Percentiles rank a stretch among this genome's conserved stretches.
These are phyloP conservation scores for Anagyrus pseudococci DNA, from an alignment of 2,888 invertebrate genomes.

Conservation along the genomic window DNA sequence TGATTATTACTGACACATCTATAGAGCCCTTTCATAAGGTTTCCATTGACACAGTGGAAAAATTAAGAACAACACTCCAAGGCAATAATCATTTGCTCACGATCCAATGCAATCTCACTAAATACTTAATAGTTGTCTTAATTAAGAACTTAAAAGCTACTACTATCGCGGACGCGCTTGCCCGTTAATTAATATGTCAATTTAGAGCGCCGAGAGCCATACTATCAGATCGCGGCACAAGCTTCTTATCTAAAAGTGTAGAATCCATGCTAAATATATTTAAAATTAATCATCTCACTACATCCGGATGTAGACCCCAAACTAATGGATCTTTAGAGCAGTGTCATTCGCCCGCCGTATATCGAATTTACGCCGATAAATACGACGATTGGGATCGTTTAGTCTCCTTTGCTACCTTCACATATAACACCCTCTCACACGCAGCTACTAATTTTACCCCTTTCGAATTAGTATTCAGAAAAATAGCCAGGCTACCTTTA, in stretches of 20 bases:
- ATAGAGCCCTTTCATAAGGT: constrained; percentile 35
- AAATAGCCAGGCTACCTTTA: not conserved
- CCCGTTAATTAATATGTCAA: not conserved
- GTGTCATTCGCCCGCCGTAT: no score
- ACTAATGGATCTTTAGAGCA: constrained; percentile 3
- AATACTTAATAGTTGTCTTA: constrained; percentile 2
- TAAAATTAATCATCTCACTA: constrained; percentile 6
- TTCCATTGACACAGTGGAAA: constrained; percentile 31
- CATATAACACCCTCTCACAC: not conserved
- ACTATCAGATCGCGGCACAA: constrained; percentile 15
- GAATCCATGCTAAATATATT: constrained; percentile 6
- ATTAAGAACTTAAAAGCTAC: not conserved
- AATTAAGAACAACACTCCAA: constrained; percentile 23
- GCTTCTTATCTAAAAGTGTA: not conserved
- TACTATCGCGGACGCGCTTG: constrained; percentile 5
- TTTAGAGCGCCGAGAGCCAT: constrained; percentile 8
- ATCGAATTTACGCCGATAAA: no score
- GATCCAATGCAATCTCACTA: constrained; percentile 17
- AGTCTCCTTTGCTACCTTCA: not conserved
- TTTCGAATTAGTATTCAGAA: not conserved
- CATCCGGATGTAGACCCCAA: not conserved
- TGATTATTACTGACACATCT: constrained; percentile 39
- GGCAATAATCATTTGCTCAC: constrained; percentile 34
- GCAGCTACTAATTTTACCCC: not conserved
- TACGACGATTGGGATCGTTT: not conserved